Evolutionary conservation across 2,113 vertebrate genomes (phyloP).

Genomic region (Muntiacus muntjak): DNA sequence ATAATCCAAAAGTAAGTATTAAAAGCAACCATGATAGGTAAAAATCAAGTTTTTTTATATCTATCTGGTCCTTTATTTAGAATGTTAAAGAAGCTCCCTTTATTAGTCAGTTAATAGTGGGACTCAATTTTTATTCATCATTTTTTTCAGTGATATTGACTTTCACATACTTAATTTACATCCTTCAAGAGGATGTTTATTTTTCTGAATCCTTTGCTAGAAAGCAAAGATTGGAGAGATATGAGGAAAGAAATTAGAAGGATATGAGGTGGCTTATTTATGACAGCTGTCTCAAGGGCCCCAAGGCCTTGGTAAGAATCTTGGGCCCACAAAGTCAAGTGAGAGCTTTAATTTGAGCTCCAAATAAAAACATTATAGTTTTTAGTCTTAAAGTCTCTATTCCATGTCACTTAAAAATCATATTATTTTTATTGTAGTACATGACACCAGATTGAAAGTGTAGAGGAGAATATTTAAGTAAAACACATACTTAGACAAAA

Average conservation of each 20-base stretch:
- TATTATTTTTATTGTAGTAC: neutral
- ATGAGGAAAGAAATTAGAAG: neutral
- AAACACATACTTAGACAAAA: neutral
- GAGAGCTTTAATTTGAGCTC: neutral
- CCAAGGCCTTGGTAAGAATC: neutral
- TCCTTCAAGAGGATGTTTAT: neutral
- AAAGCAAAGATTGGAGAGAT: neutral
- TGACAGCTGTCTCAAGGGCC: neutral
- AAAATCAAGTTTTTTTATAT: neutral
- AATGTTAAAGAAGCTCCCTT: neutral
- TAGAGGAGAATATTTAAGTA: neutral
- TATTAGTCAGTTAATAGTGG: neutral
- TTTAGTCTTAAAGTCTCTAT: neutral
- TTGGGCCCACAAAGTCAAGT: neutral
- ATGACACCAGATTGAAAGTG: neutral
- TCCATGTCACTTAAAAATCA: neutral
- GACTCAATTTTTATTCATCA: neutral
- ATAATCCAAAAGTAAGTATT: neutral
- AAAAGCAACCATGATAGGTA: neutral
- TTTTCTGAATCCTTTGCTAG: slow-evolving; percentile 19
- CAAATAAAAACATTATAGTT: neutral
- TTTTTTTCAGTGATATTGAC: neutral
- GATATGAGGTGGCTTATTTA: neutral
- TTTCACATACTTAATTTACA: slow-evolving; percentile 1
- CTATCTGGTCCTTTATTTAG: neutral